Evolutionary conservation across 2,113 vertebrate species (phyloP).

Genomic region (Ctenodactylus gundi): DNA sequence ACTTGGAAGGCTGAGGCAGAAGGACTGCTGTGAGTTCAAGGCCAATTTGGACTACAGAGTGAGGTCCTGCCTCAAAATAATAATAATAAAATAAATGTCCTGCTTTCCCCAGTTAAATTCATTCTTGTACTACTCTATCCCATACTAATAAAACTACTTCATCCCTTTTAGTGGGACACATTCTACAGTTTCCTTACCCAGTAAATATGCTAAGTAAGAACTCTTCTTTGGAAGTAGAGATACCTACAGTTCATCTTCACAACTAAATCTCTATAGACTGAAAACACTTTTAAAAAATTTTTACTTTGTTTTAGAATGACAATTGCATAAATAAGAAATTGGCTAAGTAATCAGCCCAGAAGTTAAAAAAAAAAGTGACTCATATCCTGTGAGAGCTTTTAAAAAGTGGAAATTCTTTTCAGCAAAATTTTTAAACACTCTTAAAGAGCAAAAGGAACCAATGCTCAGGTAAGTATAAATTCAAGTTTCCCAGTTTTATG

Average conservation of each 20-base stretch:
- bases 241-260: background rate
- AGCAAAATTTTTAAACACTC: constrained; percentile 55
- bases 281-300: constrained; percentile 44
- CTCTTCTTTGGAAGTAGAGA: constrained; percentile 22
- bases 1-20: too few relatives aligned
- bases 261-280: constrained; percentile 36
- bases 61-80: too few relatives aligned
- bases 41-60: too few relatives aligned
- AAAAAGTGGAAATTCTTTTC: constrained; percentile 59
- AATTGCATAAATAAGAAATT: constrained; percentile 41
- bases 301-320: constrained; percentile 43
- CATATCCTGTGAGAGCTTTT: constrained; percentile 61
- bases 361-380: constrained; percentile 56
- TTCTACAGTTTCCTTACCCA: background rate
- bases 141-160: constrained; percentile 7
- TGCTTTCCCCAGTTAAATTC: background rate
- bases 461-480: constrained; percentile 7
- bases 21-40: too few relatives aligned
- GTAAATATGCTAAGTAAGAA: background rate
- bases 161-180: background rate
- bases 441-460: constrained; percentile 50
- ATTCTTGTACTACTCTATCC: background rate
- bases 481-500: constrained; percentile 33
- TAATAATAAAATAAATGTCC: background rate
- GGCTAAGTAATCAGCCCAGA: constrained; percentile 45